A percentile compares a stretch with the other conserved stretches of the same genome.
phyloP scores from a whole-genome alignment of 2,797 vertebrate species.

The Clangula hyemalis region DNA sequence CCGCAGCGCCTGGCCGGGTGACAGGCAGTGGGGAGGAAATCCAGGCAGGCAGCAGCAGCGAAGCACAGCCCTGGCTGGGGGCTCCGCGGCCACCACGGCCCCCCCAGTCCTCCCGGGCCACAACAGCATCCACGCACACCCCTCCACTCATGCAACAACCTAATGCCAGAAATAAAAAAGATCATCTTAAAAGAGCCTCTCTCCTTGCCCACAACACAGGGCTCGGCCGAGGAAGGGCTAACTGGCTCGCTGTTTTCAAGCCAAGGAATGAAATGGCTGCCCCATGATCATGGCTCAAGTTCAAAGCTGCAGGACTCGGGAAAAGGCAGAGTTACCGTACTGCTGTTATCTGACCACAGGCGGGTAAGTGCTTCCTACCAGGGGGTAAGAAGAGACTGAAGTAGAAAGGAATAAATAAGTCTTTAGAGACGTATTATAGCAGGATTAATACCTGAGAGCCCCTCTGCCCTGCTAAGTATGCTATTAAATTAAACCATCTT shows the following conservation, averaged over 20 bases:
- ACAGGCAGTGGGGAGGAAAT: not conserved
- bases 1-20: not conserved
- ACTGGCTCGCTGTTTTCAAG: not conserved
- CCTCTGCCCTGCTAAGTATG: not conserved
- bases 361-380: not conserved
- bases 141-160: not conserved
- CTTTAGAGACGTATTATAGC: not conserved
- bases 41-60: accelerated
- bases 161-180: not conserved
- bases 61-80: accelerated
- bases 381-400: not conserved
- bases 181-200: not conserved
- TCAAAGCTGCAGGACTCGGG: not conserved
- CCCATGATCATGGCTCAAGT: not conserved
- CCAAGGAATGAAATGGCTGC: not conserved
- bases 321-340: not conserved
- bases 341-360: not conserved
- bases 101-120: not conserved
- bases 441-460: not conserved
- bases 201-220: not conserved
- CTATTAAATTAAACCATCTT: not conserved
- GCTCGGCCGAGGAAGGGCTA: not conserved
- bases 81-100: not conserved
- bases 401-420: not conserved
- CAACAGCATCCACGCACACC: not conserved